Conservation (phyloP, 2,113 vertebrate genomes). For the Delphinus delphis region DNA sequence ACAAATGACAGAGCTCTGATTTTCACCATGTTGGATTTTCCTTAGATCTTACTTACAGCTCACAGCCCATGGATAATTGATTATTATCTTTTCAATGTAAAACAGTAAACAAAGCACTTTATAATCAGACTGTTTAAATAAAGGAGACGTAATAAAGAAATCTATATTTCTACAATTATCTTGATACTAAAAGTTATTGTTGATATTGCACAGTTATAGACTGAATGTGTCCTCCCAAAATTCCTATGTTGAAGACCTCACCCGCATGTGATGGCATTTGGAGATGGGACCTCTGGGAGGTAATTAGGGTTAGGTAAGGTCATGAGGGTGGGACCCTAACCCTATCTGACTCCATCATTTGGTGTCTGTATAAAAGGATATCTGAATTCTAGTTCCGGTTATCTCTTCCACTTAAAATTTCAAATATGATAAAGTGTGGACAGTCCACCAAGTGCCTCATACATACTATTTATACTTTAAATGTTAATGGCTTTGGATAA, state of each 20-base stretch:
- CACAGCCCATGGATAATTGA: background rate
- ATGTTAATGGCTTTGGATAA: background rate
- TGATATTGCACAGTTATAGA: background rate
- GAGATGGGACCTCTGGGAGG: background rate
- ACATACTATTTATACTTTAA: background rate
- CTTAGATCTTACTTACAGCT: background rate
- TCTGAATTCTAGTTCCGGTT: background rate
- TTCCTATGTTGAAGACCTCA: background rate
- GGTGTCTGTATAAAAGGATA: background rate
- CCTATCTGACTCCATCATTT: background rate
- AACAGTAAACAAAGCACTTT: background rate
- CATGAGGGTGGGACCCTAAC: background rate
- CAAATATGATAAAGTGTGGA: background rate
- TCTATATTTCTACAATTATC: background rate
- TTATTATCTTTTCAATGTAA: background rate
- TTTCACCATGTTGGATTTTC: background rate
- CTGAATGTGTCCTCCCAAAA: background rate
- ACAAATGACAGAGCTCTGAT: background rate
- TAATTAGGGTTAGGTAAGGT: background rate
- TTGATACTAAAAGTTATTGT: background rate
- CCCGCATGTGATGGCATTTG: background rate
- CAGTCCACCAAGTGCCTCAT: background rate
- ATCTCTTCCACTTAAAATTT: constrained; percentile 2
- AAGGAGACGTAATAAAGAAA: background rate
- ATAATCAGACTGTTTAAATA: background rate